Base-by-base conservation (phyloP, 2,113 vertebrate genomes). In the Eublepharis macularius region DNA sequence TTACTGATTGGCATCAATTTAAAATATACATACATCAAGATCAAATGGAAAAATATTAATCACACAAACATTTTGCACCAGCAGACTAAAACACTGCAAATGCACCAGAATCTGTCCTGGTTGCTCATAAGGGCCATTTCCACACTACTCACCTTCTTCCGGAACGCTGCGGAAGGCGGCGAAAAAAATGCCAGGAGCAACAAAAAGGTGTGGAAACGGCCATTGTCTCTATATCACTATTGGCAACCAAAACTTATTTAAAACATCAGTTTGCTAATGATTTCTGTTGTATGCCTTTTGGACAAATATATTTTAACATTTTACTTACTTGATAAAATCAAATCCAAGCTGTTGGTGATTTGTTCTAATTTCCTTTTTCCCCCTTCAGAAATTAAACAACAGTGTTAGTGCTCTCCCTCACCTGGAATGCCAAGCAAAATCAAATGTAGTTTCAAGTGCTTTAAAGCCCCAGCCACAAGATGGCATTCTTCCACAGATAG, bases 401-500 rank as follows among this genome's bases (percentile, higher is more conserved):
- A 92, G 90, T 76, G 89, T 96, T 54, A 95, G 95, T 70, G 96
- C 96, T 21, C 89, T 98, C 90, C 97, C 97, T 80, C 97, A 96
- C 82, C 94, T 97, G 84, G 97, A 98, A 70, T 92, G 96, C 54
- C 97, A 96, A 0, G 94, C 94, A 82, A 97, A 96, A 92, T 96
- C 97, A 87, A 95, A 95, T 89, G 91, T 97, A 91, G 93, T 97
- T 92, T 86, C 83, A 54, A 96, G 92, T 78, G 81, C 96, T 90
- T 91, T 96, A 90, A 97, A 97, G 87, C 92, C 93, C 87, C 94
- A 93, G n/a, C 77, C 86, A 26, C 95, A 95, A 3, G 97, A 97
- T 89, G 95, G 90, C 90, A 97, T 94, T 91, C 93, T 98, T 88
- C 96, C 98, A 90, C 96, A 93, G 76, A 96, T 97, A 87, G 86